Evolutionary conservation across 2,888 invertebrate genomes (phyloP).

Genomic region (Andrena minutula): DNA sequence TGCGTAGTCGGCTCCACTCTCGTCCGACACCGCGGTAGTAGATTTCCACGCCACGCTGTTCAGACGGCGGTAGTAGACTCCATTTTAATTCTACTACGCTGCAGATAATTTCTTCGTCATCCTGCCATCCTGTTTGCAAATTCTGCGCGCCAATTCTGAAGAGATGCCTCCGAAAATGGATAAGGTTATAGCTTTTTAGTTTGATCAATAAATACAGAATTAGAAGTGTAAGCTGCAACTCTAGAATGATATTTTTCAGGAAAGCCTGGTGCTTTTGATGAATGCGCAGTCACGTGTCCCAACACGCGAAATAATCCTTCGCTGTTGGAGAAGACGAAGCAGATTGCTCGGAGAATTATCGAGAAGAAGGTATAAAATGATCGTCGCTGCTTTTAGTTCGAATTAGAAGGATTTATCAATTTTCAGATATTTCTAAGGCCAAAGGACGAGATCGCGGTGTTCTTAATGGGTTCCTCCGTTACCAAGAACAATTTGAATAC

Average conservation of each 20-base stretch:
- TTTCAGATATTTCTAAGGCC: constrained; percentile 74
- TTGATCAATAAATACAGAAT: too few species aligned
- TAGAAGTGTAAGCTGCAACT: too few species aligned
- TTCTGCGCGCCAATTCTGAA: background rate
- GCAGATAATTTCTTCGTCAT: too few species aligned
- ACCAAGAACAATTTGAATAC: constrained; percentile 62
- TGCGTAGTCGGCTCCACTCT: too few species aligned
- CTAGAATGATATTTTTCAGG: constrained; percentile 55
- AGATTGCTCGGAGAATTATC: constrained; percentile 57
- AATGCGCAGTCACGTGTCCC: constrained; percentile 61
- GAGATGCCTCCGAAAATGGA: background rate
- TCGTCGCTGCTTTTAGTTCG: background rate
- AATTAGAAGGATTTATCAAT: constrained; percentile 1
- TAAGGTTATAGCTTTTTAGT: too few species aligned
- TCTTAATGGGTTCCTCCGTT: constrained; percentile 66
- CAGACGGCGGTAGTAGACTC: too few species aligned
- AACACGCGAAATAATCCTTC: constrained; percentile 40
- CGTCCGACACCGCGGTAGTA: too few species aligned
- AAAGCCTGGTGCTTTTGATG: constrained; percentile 64
- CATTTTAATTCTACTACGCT: too few species aligned
- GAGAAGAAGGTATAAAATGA: constrained; percentile 67
- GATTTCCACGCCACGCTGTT: too few species aligned
- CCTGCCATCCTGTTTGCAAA: too few species aligned
- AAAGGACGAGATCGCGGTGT: constrained; percentile 72
- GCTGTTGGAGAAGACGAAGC: constrained; percentile 72